Base-by-base conservation (phyloP, 2,113 vertebrate species). In the Melanerpes formicivorus region DNA sequence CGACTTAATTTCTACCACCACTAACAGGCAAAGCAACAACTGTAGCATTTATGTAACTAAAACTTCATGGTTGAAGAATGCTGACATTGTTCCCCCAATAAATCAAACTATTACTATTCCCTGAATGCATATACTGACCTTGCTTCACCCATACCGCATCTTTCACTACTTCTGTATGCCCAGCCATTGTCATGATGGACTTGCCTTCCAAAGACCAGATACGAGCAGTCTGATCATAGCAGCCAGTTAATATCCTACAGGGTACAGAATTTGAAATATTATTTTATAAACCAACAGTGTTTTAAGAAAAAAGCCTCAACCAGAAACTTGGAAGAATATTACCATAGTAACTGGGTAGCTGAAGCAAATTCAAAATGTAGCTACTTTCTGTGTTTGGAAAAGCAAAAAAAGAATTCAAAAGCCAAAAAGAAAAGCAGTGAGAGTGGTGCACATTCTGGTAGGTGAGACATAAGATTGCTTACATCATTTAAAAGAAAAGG, bases 201-300 rank as follows among this genome's bases (percentile, higher is more conserved):
- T 99, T 99, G 62, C 99, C 99, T 96, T 99, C 99, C 64, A 97
- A 93, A n/a, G 99, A 99, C 99, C 99, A 99, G 93, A 99, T 99
- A 82, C 97, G 97, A 83, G 98, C 98, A 5, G 99, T 99, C 92
- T 99, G 99, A 95, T 99, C 99, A 0, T 99, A 99, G 50, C 98
- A 99, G 66, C 99, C 99, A 18, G 99, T 99, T 66, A 99, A 97
- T 90, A 99, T 99, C 99, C 99, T 99, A 92, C 21, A 27, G 73
- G n/a, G 87, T 29, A 91, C 6, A 96, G 52, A 93, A 95, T 85
- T 6, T 83, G 14, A 94, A 89, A 67, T 7, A 25, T 76, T 80
- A 50, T 3, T n/a, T 34, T 13, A 26, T 72, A 78, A 83, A 84
- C 27, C 9, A 92, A 52, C 19, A 54, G 7, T 11, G 11, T 50